Percentiles rank a stretch among this genome's conserved stretches.
Evolutionary conservation across 1,140 invertebrate genomes (phyloP).

Genomic region (Sminthurides bifidus): DNA sequence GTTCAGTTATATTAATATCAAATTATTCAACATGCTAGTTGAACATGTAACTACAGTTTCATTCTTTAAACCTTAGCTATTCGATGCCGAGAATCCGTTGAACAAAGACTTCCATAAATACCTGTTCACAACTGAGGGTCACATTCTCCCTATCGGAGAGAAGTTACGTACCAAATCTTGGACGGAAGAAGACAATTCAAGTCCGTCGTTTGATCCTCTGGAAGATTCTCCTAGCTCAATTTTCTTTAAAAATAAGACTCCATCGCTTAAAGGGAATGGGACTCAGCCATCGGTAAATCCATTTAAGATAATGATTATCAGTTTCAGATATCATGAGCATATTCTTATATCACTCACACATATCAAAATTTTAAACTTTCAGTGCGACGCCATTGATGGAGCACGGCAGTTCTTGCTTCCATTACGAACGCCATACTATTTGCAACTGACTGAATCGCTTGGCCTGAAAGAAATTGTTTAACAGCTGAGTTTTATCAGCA

Average conservation of each 20-base stretch:
- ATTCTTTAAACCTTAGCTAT: too few relatives aligned
- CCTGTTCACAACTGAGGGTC: constrained; percentile 58
- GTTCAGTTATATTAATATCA: too few relatives aligned
- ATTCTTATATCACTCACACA: too few relatives aligned
- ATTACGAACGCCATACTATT: constrained; percentile 42
- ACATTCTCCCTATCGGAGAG: constrained; percentile 47
- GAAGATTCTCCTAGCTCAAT: constrained; percentile 2
- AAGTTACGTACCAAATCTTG: constrained; percentile 39
- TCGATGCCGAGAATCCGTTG: constrained; percentile 53
- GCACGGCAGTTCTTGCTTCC: constrained; percentile 44
- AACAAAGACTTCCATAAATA: constrained; percentile 47
- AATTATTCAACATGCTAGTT: too few relatives aligned
- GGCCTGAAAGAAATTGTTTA: constrained; percentile 36
- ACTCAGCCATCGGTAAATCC: constrained; percentile 32
- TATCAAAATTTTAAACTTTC: too few relatives aligned
- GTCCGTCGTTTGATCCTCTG: constrained; percentile 10
- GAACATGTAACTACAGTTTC: too few relatives aligned
- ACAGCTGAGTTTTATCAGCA: too few relatives aligned
- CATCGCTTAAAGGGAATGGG: constrained; percentile 15
- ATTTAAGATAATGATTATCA: neutral
- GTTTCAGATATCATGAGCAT: too few relatives aligned
- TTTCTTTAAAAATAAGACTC: constrained; percentile 19
- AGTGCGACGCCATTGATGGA: constrained; percentile 43
- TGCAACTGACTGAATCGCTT: constrained; percentile 41
- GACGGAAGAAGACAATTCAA: constrained; percentile 24